Base-by-base conservation (phyloP, 23 tunicate species). In the Styela clava region DNA sequence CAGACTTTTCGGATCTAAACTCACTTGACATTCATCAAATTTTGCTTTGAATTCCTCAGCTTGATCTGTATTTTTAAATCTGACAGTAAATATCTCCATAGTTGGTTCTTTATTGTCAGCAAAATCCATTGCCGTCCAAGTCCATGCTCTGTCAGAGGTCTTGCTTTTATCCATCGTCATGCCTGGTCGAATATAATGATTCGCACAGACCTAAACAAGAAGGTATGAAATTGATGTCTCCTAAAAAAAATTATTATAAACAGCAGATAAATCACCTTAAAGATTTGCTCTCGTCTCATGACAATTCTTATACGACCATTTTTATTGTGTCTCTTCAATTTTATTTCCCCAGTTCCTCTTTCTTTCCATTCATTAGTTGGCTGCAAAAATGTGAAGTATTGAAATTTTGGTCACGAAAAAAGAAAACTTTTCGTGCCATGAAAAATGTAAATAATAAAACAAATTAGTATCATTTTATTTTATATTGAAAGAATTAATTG, bases 251-350 rank as follows among this genome's bases (percentile, higher is more conserved):
- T 12, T 44, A 5, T 5, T 44, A 44, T 12, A 44, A 44, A 12
- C 56, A 44, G 56, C 56, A 12, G 12, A 44, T 44, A 12, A 44
- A 44, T 21, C 68, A 95, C 95, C 80, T 95, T 95, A 20, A 86
- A 56, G 16, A 95, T 92, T 86, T 89, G 96, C 63, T 95, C 96
- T 21, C 99, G 85, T 16, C 99, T 87, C 99, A 95, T 95, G 51
- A 95, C 62, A 64, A 95, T 68, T 22, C 99, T 84, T 79, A 78
- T 85, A 32, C 78, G 44, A 29, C 78, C 68, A 9, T 74, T 74
- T 16, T 68, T 21, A 52, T 62, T 12, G 62, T 90, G 74, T 52
- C 83, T 79, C 61, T 85, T 89, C 62, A 95, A 90, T 81, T 74
- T 76, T 28, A 95, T 74, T n/a, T 95, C 96, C 1, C 99, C 99